Evolutionary conservation across 1,140 invertebrate species (phyloP), one percentile per base, ranked within the genome.

Genomic region (Drosophila asahinai): DNA sequence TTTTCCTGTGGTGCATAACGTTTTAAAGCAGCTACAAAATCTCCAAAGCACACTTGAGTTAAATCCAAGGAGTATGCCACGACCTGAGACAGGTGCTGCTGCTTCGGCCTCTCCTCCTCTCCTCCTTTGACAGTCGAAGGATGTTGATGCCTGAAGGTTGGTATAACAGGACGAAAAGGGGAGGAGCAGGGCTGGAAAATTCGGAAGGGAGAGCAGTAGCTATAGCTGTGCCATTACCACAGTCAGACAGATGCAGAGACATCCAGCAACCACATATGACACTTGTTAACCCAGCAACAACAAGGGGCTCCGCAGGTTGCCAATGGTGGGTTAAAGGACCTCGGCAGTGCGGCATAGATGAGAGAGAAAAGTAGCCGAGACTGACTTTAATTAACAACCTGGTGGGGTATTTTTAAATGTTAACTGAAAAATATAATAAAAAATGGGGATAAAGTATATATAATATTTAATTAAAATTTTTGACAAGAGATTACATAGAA

Each of bases 31-130:
- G 62, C 81, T 81, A 89, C 77, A 89, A 87, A 87, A 89, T 87
- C 84, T 89, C 84, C 62, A 89, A 89, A 90, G 84, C 81, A 90
- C 86, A 89, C 84, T 89, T 89, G 84, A 89, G 77, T 89, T 89
- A 90, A 89, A 89, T 89, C 86, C 82, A 77, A 57, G 58, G 77
- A 77, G 80, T 77, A 72, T 67, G 75, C 63, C 48, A 67, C 59
- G 59, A 82, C 62, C 60, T 65, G 47, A 71, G 58, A 71, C 77
- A 81, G 74, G 49, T 62, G 71, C 43, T 30, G 30, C 51, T 15
- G 9, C 54, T 15, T 2, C 3, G 3, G 3, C 51, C n/a, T 0
- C 27, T 17, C 5, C 27, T 6, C n/a, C n/a, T 36, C 1, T 14
- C n/a, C 51, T 36, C 11, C 33, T 25, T 40, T 14, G 54, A 11